Base-by-base conservation (phyloP, 2,797 vertebrate genomes). In the Chaetodon trifasciatus region DNA sequence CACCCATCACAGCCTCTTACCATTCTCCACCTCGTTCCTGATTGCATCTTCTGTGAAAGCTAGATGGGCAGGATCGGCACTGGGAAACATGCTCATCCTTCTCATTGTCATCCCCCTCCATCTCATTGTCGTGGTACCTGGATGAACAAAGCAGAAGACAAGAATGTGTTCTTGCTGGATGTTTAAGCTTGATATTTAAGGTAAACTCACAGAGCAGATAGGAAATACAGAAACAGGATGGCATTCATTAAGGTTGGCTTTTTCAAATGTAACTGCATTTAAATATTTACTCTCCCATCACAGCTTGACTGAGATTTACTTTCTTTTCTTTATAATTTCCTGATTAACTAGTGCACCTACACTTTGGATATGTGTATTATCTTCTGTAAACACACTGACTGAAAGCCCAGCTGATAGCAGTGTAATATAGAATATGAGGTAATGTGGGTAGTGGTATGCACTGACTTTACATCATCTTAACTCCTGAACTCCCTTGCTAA, bases 11-110 rank as follows among this genome's bases (percentile, higher is more conserved):
- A 28, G 32, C 21, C 19, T 44, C 92, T 89, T 77, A 96, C 96
- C 95, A 1, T 89, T 92, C 78, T 96, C 94, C 58, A 94, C 74
- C 71, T 96, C 93, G 3, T 86, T 83, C 86, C 68, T 92, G 77
- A 96, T 91, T 76, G 93, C 93, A 0, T 92, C 78, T 62, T 93
- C 93, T 24, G 92, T 86, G 63, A 95, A 70, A 12, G 89, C 88
- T 44, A 84, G 73, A 35, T 89, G 80, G 49, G 87, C 71, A 32
- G 89, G 70, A 52, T 90, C 90, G 0, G 79, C 28, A 1, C 42
- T 74, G 0, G 92, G 88, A 78, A 94, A 93, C 83, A 94, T 80
- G 79, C 91, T 95, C 92, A 92, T 93, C 76, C 91, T 92, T 76
- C 91, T 89, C 89, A 90, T 89, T 44, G 84, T 17, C 3, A 69